These are phyloP conservation scores for Pelvicachromis taeniatus DNA, from an alignment of 2,113 vertebrate species.

Conservation along the genomic window DNA sequence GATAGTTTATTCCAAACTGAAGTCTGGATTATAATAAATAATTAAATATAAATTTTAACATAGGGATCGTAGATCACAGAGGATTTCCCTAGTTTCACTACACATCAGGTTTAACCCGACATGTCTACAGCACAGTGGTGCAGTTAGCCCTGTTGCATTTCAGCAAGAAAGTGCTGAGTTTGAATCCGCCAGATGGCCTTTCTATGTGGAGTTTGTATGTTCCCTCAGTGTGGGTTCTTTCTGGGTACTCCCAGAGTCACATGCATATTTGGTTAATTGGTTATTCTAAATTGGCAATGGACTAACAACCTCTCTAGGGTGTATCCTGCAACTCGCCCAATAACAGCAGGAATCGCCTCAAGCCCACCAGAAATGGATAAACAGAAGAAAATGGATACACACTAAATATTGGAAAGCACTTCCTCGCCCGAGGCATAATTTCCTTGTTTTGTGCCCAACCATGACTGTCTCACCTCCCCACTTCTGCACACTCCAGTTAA, in stretches of 20 bases:
- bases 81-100: background rate
- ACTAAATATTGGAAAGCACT: background rate
- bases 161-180: background rate
- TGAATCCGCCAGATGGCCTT: background rate
- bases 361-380: background rate
- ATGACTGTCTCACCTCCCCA: background rate
- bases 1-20: background rate
- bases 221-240: background rate
- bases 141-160: background rate
- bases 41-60: background rate
- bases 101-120: background rate
- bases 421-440: background rate
- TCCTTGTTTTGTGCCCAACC: background rate
- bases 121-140: background rate
- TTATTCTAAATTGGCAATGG: background rate
- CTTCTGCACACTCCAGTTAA: background rate
- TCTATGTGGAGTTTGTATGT: background rate
- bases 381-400: background rate
- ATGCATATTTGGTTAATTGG: background rate
- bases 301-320: background rate
- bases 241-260: background rate
- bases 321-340: background rate
- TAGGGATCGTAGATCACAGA: background rate
- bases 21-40: accelerated
- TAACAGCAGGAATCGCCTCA: background rate